Conservation (phyloP, 2,888 invertebrate genomes). For the Lathronympha strigana region DNA sequence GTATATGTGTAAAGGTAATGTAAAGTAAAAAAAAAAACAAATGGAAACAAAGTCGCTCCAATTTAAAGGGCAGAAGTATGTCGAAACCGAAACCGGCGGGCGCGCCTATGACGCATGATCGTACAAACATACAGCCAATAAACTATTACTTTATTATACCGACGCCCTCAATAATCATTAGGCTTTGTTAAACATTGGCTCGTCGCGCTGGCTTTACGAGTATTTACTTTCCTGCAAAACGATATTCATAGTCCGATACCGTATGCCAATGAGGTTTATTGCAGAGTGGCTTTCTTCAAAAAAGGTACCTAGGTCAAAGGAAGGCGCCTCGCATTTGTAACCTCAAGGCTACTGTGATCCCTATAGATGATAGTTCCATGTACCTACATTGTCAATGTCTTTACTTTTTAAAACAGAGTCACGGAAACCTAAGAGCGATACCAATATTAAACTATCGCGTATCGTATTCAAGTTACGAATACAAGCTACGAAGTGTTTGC, state of each 20-base stretch:
- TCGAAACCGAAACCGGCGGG: slow-evolving; percentile 51
- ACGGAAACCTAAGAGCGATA: too few species aligned
- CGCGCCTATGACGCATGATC: slow-evolving; percentile 74
- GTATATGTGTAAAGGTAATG: background rate
- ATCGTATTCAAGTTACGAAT: too few species aligned
- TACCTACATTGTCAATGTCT: too few species aligned
- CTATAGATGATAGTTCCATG: too few species aligned
- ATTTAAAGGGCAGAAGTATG: slow-evolving; percentile 41
- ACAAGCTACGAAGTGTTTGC: too few species aligned
- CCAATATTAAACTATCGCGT: too few species aligned
- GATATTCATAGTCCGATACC: slow-evolving; percentile 17
- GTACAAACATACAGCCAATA: slow-evolving; percentile 70
- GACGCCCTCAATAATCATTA: slow-evolving; percentile 73
- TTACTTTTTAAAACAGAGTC: too few species aligned
- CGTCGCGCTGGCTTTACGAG: slow-evolving; percentile 59
- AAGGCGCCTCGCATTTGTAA: too few species aligned
- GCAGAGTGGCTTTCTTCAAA: too few species aligned
- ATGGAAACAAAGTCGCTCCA: slow-evolving; percentile 18
- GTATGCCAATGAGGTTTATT: slow-evolving; percentile 9
- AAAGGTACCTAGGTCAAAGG: too few species aligned
- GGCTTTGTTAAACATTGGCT: slow-evolving; percentile 58
- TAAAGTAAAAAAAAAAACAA: background rate
- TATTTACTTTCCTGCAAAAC: slow-evolving; percentile 53
- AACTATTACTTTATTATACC: slow-evolving; percentile 78
- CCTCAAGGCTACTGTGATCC: too few species aligned